phyloP scores from a whole-genome alignment of 2,797 vertebrate species.

The Nyctalus aviator region DNA sequence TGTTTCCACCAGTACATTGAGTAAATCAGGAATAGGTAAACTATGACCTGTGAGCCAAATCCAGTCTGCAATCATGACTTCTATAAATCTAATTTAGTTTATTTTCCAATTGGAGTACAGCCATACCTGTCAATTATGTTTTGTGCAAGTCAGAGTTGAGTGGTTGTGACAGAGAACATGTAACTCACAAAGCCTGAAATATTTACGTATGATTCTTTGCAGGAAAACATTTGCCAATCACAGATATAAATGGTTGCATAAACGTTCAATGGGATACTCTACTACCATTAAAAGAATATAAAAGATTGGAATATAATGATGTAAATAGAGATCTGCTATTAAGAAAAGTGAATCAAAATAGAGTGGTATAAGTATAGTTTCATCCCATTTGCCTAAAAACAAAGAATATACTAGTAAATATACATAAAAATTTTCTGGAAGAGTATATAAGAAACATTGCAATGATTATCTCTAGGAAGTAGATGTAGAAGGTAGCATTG shows the following conservation, averaged over 20 bases:
- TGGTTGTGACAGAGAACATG: background rate
- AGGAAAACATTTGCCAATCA: background rate
- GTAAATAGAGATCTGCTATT: background rate
- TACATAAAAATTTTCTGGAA: background rate
- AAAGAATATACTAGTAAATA: background rate
- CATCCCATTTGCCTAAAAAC: conserved; percentile 27
- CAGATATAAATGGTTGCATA: background rate
- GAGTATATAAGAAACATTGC: background rate
- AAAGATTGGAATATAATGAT: background rate
- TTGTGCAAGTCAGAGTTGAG: background rate
- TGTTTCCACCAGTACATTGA: background rate
- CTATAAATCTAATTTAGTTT: background rate
- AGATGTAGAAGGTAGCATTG: background rate
- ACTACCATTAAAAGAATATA: background rate
- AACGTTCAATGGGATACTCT: background rate
- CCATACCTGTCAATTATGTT: background rate
- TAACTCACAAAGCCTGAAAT: conserved; percentile 16
- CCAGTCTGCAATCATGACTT: background rate
- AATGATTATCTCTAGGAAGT: background rate
- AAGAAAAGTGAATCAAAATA: background rate
- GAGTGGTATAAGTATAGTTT: background rate
- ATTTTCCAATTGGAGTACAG: background rate
- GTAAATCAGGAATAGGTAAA: background rate
- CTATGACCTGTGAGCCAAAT: background rate
- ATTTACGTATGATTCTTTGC: background rate